phyloP scores from a whole-genome alignment of 2,888 invertebrate species.

The Pocota personata region DNA sequence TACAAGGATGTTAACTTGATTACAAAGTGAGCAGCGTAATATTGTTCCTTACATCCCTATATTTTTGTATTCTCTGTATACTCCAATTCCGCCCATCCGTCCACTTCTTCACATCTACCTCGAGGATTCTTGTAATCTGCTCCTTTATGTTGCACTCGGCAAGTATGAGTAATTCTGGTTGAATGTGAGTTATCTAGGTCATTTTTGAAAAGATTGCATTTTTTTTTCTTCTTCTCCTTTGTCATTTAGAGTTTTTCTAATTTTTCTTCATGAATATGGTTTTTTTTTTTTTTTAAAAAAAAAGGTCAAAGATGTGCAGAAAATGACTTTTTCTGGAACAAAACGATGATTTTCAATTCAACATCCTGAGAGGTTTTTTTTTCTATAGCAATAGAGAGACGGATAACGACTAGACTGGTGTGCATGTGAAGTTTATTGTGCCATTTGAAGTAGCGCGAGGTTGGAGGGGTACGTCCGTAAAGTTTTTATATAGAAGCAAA shows the following conservation, averaged over 20 bases:
- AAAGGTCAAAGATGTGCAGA: conserved; percentile 24
- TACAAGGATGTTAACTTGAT: conserved; percentile 61
- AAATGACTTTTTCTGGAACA: conserved; percentile 17
- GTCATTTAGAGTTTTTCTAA: conserved; percentile 1
- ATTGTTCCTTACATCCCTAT: neutral
- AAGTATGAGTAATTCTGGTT: conserved; percentile 28
- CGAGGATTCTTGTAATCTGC: conserved; percentile 48
- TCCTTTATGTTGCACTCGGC: conserved; percentile 1
- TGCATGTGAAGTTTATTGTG: conserved; percentile 1
- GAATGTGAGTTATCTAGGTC: conserved; percentile 51
- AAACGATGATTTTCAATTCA: conserved; percentile 47
- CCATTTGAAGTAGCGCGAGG: neutral
- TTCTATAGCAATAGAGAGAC: neutral
- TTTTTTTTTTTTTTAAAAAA: neutral
- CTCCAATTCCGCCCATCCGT: neutral
- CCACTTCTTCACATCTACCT: conserved; percentile 3
- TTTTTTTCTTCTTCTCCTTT: neutral
- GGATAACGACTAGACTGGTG: conserved; percentile 30
- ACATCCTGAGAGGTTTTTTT: neutral
- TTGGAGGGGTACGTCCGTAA: conserved; percentile 5
- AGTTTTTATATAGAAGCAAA: neutral
- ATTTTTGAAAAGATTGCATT: conserved; percentile 46
- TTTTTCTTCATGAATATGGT: neutral
- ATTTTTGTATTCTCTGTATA: neutral
- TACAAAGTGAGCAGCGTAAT: conserved; percentile 62